Conservation (phyloP, 2,888 invertebrate species). For the Ectemnius cavifrons region DNA sequence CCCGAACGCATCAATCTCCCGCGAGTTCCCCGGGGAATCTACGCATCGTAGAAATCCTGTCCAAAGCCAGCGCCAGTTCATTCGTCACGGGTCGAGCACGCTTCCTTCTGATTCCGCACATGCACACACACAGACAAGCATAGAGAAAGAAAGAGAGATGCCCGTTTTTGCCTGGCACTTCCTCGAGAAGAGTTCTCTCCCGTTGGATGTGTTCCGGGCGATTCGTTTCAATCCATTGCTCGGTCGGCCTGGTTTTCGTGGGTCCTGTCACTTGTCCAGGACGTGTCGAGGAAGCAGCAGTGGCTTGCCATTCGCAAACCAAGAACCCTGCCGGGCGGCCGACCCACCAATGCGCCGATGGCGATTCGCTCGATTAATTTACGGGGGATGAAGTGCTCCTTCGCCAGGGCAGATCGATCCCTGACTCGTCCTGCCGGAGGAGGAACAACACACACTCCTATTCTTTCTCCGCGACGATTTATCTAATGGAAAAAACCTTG, state of each 20-base stretch:
- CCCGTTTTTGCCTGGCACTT: not conserved
- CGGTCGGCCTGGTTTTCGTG: conserved; percentile 31
- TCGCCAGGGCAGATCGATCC: not conserved
- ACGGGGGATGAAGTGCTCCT: conserved; percentile 9
- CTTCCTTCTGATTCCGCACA: conserved; percentile 30
- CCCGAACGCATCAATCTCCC: conserved; percentile 69
- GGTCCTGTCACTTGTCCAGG: conserved; percentile 21
- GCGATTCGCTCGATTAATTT: conserved; percentile 9
- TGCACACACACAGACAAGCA: conserved; percentile 25
- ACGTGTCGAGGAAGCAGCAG: conserved; percentile 6
- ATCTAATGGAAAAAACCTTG: conserved; percentile 41
- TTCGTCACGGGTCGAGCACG: conserved; percentile 60
- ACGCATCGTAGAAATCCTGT: conserved; percentile 53
- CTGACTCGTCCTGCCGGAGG: not conserved
- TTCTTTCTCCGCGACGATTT: conserved; percentile 14
- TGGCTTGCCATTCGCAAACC: no score
- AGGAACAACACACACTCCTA: not conserved
- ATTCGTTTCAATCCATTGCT: conserved; percentile 46
- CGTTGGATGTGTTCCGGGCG: conserved; percentile 44
- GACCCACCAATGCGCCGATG: no score
- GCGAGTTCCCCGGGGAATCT: conserved; percentile 62
- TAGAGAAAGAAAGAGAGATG: no score
- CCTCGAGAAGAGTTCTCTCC: not conserved
- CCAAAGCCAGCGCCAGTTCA: conserved; percentile 66
- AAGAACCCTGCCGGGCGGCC: not conserved